These are phyloP conservation scores for Shinisaurus crocodilurus DNA, from an alignment of 2,113 vertebrate genomes.

Conservation along the genomic window DNA sequence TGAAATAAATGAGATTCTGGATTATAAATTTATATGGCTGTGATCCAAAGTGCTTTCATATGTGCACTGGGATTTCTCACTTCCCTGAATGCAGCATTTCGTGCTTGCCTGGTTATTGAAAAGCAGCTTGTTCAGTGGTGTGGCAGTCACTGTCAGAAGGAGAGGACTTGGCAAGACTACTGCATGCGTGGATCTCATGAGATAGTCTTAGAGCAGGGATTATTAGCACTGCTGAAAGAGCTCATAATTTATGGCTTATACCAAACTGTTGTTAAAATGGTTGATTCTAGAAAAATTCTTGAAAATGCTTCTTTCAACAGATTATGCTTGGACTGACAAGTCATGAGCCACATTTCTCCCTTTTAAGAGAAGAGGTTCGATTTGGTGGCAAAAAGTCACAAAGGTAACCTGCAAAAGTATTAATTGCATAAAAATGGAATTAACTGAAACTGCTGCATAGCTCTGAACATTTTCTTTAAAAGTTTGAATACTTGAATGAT, in stretches of 20 bases:
- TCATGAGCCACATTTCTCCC: constrained; percentile 96
- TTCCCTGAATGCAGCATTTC: background rate
- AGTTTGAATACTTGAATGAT: background rate
- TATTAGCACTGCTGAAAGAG: background rate
- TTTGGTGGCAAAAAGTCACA: constrained; percentile 97
- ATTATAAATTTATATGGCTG: accelerated
- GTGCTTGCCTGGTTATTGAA: background rate
- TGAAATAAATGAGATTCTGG: background rate
- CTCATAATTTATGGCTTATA: background rate
- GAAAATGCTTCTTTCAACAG: constrained; percentile 76
- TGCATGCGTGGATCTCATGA: background rate
- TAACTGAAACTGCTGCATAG: background rate
- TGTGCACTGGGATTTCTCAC: background rate
- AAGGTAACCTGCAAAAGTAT: constrained; percentile 81
- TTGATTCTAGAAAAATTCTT: background rate
- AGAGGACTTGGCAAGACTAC: background rate
- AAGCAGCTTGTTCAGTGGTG: background rate
- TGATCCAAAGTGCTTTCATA: background rate
- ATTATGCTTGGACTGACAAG: constrained; percentile 99
- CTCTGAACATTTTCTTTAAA: background rate
- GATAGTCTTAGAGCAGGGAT: background rate
- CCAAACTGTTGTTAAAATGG: background rate
- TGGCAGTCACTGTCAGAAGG: background rate
- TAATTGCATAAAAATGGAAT: background rate
- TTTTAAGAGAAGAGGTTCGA: constrained; percentile 97